Percentiles rank a stretch among this genome's conserved stretches.
Evolutionary conservation across 2,113 vertebrate genomes (phyloP).

Genomic region (Albula goreensis): DNA sequence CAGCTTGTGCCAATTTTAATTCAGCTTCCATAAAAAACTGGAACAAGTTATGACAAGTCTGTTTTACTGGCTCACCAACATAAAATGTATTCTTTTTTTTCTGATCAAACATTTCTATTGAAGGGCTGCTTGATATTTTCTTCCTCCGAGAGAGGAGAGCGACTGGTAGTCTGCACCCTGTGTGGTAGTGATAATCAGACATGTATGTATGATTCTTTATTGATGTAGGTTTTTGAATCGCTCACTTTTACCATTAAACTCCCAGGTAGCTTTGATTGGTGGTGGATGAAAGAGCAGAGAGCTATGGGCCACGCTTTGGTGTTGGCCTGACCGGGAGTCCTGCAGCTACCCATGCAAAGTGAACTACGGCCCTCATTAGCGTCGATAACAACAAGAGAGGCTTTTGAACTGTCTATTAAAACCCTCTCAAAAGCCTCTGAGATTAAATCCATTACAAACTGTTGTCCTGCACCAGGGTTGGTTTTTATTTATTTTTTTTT

Average conservation of each 20-base stretch:
- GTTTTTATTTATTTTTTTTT: background rate
- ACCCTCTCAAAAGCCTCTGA: conserved; percentile 34
- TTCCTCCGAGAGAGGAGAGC: background rate
- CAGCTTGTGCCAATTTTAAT: background rate
- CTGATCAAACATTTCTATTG: no score
- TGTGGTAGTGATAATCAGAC: background rate
- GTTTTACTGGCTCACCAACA: no score
- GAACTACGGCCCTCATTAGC: conserved; percentile 53
- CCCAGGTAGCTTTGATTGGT: conserved; percentile 35
- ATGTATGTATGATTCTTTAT: background rate
- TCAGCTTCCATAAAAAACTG: no score
- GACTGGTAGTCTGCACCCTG: background rate
- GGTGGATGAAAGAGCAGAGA: conserved; percentile 45
- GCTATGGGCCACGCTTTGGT: conserved; percentile 30
- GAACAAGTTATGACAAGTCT: no score
- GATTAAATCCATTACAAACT: conserved; percentile 38
- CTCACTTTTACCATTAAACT: conserved; percentile 24
- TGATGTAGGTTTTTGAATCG: background rate
- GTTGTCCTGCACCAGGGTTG: conserved; percentile 16
- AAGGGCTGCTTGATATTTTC: no score
- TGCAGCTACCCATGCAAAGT: conserved; percentile 56
- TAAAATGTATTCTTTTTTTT: no score
- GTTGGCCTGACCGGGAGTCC: conserved; percentile 51
- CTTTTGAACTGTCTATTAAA: conserved; percentile 38
- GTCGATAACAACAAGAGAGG: conserved; percentile 30